phyloP scores from a whole-genome alignment of 2,888 invertebrate species.

The Drosophila aldrichi region DNA sequence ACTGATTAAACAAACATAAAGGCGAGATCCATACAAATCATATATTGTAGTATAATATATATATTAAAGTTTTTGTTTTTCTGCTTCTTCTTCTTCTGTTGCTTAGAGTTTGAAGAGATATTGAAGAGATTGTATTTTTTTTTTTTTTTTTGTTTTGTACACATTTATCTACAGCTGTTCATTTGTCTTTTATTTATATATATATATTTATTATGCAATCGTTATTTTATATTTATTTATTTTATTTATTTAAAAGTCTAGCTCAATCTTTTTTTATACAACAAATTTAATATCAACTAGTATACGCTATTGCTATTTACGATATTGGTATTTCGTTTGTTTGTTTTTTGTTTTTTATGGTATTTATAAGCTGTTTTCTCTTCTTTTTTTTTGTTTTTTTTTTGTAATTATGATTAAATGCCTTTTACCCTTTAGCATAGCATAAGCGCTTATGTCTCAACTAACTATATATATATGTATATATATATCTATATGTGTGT shows the following conservation, averaged over 20 bases:
- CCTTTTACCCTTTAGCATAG: conserved; percentile 83
- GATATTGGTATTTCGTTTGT: conserved; percentile 48
- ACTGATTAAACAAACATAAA: conserved; percentile 14
- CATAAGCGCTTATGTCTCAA: conserved; percentile 50
- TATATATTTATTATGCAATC: conserved; percentile 48
- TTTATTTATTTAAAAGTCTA: conserved; percentile 72
- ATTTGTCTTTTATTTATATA: conserved; percentile 32
- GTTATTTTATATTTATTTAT: conserved; percentile 33
- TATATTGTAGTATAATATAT: conserved; percentile 14
- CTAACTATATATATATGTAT: conserved; percentile 19
- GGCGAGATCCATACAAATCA: conserved; percentile 67
- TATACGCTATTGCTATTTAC: conserved; percentile 75
- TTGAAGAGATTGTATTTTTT: conserved; percentile 44
- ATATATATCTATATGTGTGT: not conserved
- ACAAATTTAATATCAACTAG: conserved; percentile 65
- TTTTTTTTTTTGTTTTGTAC: conserved; percentile 57
- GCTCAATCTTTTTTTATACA: conserved; percentile 77
- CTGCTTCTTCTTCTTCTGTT: conserved; percentile 13
- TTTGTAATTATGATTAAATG: conserved; percentile 70
- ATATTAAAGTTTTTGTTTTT: not conserved
- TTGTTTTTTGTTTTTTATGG: conserved; percentile 27
- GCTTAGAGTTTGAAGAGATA: conserved; percentile 7
- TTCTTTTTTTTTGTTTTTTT: conserved; percentile 14
- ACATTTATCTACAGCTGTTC: conserved; percentile 68
- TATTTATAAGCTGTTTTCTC: conserved; percentile 76